phyloP scores from a whole-genome alignment of 2,888 invertebrate species.

The Dynastes tityus region DNA sequence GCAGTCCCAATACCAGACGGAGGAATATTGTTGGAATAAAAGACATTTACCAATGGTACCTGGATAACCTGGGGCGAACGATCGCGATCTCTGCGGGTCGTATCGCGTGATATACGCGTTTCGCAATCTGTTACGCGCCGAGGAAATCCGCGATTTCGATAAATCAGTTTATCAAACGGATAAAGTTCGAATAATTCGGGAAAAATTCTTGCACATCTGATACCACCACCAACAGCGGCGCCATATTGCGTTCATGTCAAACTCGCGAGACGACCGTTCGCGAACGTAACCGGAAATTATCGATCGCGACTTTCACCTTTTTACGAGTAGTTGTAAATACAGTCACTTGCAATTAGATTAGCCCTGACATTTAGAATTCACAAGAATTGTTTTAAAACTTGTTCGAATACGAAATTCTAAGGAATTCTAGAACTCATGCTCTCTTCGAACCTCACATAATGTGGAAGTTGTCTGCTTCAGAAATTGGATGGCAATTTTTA shows the following conservation, averaged over 20 bases:
- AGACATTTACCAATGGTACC: conserved; percentile 30
- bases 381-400: too few species aligned
- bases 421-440: too few species aligned
- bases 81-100: neutral
- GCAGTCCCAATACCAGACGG: conserved; percentile 3
- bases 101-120: neutral
- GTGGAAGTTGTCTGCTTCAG: too few species aligned
- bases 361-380: too few species aligned
- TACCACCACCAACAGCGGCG: conserved; percentile 62
- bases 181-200: conserved; percentile 14
- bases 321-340: conserved; percentile 1
- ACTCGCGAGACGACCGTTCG: neutral
- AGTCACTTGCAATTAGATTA: neutral
- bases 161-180: neutral
- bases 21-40: conserved; percentile 14
- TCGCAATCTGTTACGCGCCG: neutral
- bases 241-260: conserved; percentile 64
- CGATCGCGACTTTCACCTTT: conserved; percentile 45
- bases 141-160: neutral
- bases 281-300: conserved; percentile 46
- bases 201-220: conserved; percentile 61
- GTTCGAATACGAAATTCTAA: too few species aligned
- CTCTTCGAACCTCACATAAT: too few species aligned
- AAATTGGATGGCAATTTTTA: too few species aligned
- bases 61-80: neutral